Base-by-base conservation (phyloP, 2,888 invertebrate species). In the Augiades crinisus region DNA sequence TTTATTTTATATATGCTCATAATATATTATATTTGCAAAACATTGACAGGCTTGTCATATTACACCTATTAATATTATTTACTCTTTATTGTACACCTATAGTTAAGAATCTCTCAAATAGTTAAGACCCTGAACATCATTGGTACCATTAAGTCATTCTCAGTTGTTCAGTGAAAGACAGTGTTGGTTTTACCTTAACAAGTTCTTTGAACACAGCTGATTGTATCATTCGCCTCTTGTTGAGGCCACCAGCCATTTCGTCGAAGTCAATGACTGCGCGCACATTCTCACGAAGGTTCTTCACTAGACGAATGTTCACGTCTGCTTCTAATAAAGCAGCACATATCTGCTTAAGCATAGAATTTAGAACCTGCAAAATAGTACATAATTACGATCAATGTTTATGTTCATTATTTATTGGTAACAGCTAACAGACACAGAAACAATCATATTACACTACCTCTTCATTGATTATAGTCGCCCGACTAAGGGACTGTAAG, bases 311-410 rank as follows among this genome's bases (percentile, higher is more conserved):
- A 64, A 99, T 98, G 86, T 99, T 99, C 34, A 96, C 96, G 92
- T 99, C 99, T 65, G 99, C 98, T 91, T 99, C 99, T 56, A 99
- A 90, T 54, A 99, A 91, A 12, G 99, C 99, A 55, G 97, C 95
- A 81, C 99, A 99, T 75, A 99, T 98, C 87, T 99, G 98, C 87
- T 99, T 99, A 46, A 99, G 94, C 98, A 99, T 99, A 84, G 97
- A 95, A 94, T 99, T 98, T 64, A 99, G 91, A 59, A 99, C 99
- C 96, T 98, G 72, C 16, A 75, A 76, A 56, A 47, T 21, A 12
- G 12, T 13, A 27, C 7, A 16, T 14, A 24, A n/a, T 41, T 10
- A 6, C 8, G 3, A 5, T 12, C 5, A 24, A 3, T 40, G 5
- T 14, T 14, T 41, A 24, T 22, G 10, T 41, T 13, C 13, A 8